These are phyloP conservation scores for Scolopax mira DNA, from an alignment of 2,113 vertebrate species.

Conservation along the genomic window DNA sequence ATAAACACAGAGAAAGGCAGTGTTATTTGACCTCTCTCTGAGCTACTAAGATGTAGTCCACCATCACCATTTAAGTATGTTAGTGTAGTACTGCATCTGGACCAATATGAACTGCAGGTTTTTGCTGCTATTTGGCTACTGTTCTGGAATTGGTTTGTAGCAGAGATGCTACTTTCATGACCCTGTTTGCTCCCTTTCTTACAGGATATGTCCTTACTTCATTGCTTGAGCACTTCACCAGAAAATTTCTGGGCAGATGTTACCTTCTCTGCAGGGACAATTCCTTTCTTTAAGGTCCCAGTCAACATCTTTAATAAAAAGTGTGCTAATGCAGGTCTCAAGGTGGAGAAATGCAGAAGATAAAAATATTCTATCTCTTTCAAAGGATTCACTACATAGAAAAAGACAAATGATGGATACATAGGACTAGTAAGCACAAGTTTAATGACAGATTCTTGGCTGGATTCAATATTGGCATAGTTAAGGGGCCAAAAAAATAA, in stretches of 20 bases:
- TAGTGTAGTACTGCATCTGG: background rate
- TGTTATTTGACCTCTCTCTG: background rate
- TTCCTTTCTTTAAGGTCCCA: background rate
- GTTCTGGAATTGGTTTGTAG: background rate
- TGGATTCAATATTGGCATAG: background rate
- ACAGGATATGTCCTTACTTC: background rate
- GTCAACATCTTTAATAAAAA: background rate
- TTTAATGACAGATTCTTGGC: background rate
- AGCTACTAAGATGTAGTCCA: background rate
- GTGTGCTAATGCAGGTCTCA: accelerated
- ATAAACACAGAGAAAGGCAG: background rate
- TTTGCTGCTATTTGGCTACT: background rate
- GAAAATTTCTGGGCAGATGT: background rate
- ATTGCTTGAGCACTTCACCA: background rate
- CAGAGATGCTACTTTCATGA: background rate
- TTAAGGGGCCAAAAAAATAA: background rate
- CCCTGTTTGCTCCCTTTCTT: background rate
- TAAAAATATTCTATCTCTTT: background rate
- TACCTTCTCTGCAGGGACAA: background rate
- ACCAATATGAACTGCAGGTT: background rate
- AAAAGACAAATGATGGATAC: background rate
- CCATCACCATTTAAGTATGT: background rate
- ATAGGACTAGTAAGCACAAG: background rate
- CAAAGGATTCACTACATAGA: background rate
- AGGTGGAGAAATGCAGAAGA: accelerated